Conservation (phyloP, 2,113 vertebrate species). For the Nothoprocta perdicaria region DNA sequence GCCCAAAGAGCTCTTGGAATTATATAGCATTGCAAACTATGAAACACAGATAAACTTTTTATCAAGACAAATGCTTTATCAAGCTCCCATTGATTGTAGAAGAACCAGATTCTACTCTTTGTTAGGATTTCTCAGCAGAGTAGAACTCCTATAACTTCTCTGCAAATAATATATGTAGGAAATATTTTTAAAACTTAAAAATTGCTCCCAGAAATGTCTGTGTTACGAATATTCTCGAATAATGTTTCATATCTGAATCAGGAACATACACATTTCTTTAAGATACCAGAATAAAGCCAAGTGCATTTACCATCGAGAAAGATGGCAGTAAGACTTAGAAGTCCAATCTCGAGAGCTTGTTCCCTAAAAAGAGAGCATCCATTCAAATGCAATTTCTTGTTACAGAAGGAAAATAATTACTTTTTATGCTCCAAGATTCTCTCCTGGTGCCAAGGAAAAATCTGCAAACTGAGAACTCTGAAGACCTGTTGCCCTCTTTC, state of each 20-base stretch:
- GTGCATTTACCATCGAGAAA: background rate
- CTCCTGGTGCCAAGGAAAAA: background rate
- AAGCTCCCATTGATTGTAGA: accelerated
- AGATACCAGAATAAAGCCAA: background rate
- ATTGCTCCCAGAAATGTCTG: background rate
- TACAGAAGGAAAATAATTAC: background rate
- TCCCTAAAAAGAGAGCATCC: background rate
- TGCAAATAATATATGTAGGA: background rate
- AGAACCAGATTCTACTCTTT: background rate
- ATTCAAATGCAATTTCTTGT: background rate
- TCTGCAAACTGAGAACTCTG: background rate
- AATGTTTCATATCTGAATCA: background rate
- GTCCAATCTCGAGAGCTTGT: accelerated
- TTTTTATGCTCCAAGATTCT: background rate
- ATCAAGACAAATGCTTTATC: background rate
- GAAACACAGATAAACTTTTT: background rate
- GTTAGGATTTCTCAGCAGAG: background rate
- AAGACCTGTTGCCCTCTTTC: background rate
- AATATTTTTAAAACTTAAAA: background rate
- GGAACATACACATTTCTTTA: background rate
- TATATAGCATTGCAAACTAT: background rate
- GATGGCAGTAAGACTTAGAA: accelerated
- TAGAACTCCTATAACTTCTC: background rate
- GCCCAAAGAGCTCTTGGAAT: background rate
- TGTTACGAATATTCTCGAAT: background rate